Evolutionary conservation across 2,888 invertebrate genomes (phyloP).

Genomic region (Agrotis ipsilon): DNA sequence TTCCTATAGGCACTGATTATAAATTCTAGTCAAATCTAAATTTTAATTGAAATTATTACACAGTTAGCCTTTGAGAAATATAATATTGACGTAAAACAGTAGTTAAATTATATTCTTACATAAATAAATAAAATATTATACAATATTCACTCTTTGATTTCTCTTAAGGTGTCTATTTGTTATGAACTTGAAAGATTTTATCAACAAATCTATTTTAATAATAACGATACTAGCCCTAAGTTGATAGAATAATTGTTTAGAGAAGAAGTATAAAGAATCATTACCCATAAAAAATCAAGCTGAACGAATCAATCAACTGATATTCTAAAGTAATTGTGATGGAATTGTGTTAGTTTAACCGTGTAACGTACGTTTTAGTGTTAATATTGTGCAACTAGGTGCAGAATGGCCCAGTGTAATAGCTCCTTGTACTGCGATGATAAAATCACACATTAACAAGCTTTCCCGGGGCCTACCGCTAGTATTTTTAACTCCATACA

Average conservation of each 20-base stretch:
- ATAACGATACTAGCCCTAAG: conserved; percentile 68
- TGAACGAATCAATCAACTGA: conserved; percentile 89
- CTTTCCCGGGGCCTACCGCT: neutral
- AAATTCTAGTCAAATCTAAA: conserved; percentile 88
- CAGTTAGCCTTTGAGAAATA: conserved; percentile 74
- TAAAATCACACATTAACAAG: conserved; percentile 26
- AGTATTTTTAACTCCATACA: conserved; percentile 8
- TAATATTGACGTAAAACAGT: conserved; percentile 67
- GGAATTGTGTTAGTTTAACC: conserved; percentile 88
- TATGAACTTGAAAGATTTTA: conserved; percentile 88
- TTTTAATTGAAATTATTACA: conserved; percentile 78
- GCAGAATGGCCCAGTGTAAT: conserved; percentile 58
- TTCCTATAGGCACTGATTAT: conserved; percentile 81
- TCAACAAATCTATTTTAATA: conserved; percentile 89
- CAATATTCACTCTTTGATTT: conserved; percentile 70
- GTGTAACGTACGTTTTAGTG: conserved; percentile 75
- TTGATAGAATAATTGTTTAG: conserved; percentile 68
- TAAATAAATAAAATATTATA: conserved; percentile 65
- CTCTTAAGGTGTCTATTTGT: conserved; percentile 76
- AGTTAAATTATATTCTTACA: conserved; percentile 69
- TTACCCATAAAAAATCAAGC: conserved; percentile 72
- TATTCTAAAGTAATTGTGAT: conserved; percentile 91
- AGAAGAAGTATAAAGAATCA: conserved; percentile 66
- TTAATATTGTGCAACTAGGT: conserved; percentile 57
- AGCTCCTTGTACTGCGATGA: conserved; percentile 28